Percentiles rank a stretch among this genome's conserved stretches.
Evolutionary conservation across 2,888 invertebrate genomes (phyloP).

Genomic region (Exephanes ischioxanthus): DNA sequence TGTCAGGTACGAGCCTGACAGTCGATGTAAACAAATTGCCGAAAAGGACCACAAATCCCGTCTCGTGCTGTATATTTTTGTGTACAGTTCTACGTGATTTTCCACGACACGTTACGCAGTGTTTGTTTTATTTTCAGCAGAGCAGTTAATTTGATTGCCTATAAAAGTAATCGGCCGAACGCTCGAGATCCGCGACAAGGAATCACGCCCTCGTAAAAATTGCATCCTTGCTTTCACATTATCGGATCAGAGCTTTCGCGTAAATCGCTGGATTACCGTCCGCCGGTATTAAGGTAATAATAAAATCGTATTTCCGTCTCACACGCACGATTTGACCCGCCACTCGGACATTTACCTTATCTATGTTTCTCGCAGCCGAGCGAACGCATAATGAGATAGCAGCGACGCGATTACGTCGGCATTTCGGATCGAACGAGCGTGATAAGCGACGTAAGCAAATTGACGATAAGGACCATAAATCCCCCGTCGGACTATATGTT

Average conservation of each 20-base stretch:
- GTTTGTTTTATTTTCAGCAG: background rate
- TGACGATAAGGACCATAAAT: slow-evolving; percentile 1
- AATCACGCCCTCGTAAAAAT: background rate
- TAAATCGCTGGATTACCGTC: slow-evolving; percentile 7
- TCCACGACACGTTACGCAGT: background rate
- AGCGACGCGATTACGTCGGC: slow-evolving; percentile 46
- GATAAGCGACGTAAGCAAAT: no score
- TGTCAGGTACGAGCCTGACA: slow-evolving; percentile 32
- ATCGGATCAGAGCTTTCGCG: background rate
- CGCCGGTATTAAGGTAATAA: background rate
- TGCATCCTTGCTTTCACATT: background rate
- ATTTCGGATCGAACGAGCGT: background rate
- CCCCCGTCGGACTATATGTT: background rate
- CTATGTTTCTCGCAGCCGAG: no score
- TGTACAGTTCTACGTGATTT: background rate
- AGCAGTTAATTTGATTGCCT: background rate
- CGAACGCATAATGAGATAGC: background rate
- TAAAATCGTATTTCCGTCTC: background rate
- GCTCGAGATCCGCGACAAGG: background rate
- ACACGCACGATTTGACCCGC: background rate
- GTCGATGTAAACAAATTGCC: slow-evolving; percentile 23
- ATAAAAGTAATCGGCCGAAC: background rate
- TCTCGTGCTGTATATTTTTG: background rate
- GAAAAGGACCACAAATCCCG: background rate
- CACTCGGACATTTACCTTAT: no score